phyloP scores from a whole-genome alignment of 2,797 vertebrate species.

The Cossypha caffra region DNA sequence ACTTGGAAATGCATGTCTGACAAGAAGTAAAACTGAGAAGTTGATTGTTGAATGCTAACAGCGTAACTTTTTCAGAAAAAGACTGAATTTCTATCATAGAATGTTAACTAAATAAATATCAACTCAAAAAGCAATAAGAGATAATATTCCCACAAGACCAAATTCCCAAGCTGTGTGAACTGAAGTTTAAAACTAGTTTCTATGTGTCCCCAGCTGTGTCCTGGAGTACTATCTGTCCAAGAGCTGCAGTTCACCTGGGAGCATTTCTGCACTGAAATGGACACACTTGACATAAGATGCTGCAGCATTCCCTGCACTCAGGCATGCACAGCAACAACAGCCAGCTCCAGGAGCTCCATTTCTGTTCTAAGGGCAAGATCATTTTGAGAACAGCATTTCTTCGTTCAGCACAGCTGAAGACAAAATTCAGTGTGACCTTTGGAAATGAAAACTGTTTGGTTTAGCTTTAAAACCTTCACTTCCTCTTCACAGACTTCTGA shows the following conservation, averaged over 20 bases:
- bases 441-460: background rate
- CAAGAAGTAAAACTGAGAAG: background rate
- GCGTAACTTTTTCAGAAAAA: background rate
- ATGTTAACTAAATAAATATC: background rate
- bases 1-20: background rate
- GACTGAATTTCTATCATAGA: background rate
- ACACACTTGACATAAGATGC: accelerated
- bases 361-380: background rate
- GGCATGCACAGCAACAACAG: background rate
- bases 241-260: background rate
- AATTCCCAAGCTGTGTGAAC: background rate
- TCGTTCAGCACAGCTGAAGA: background rate
- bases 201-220: background rate
- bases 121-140: background rate
- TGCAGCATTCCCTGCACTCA: background rate
- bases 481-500: background rate
- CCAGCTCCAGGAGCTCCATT: background rate
- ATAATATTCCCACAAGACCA: background rate
- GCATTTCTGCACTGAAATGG: background rate
- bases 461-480: background rate
- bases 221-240: background rate
- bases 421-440: background rate
- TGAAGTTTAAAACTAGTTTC: background rate
- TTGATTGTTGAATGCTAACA: background rate
- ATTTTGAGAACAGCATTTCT: background rate